phyloP scores from a whole-genome alignment of 23 tunicate species.

The Ascidia mentula region DNA sequence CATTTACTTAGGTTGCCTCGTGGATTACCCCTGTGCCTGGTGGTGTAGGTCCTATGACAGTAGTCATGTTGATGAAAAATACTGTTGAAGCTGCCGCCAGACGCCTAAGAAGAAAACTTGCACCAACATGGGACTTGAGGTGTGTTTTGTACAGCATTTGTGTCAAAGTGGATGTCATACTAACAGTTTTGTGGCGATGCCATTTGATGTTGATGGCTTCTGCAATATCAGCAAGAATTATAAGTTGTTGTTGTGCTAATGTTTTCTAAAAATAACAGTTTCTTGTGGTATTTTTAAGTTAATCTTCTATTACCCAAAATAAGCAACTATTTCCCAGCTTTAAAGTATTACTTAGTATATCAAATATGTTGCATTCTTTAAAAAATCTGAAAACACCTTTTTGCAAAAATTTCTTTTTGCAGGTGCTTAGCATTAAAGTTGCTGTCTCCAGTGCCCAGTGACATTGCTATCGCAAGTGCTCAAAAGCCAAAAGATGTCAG shows the following conservation, averaged over 20 bases:
- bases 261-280: too few relatives aligned
- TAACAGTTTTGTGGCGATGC: too few relatives aligned
- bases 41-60: constrained; percentile 99
- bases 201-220: too few relatives aligned
- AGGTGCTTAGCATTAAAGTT: constrained; percentile 69
- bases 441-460: constrained; percentile 86
- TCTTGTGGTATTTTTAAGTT: too few relatives aligned
- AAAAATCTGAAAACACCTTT: too few relatives aligned
- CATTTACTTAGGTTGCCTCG: constrained; percentile 60
- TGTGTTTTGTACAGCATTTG: neutral
- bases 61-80: constrained; percentile 98
- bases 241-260: too few relatives aligned
- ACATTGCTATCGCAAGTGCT: constrained; percentile 82
- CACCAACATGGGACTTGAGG: constrained; percentile 59
- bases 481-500: constrained; percentile 88
- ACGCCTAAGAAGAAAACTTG: constrained; percentile 40
- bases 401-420: too few relatives aligned
- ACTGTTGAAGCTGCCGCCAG: constrained; percentile 73
- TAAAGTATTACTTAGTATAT: too few relatives aligned
- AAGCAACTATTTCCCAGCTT: too few relatives aligned
- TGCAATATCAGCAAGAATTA: too few relatives aligned
- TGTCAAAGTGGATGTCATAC: neutral
- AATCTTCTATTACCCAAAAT: too few relatives aligned
- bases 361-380: too few relatives aligned
- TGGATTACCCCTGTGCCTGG: constrained; percentile 99